Base-by-base conservation (phyloP, 2,888 invertebrate genomes). In the Leptinotarsa peninsularis region DNA sequence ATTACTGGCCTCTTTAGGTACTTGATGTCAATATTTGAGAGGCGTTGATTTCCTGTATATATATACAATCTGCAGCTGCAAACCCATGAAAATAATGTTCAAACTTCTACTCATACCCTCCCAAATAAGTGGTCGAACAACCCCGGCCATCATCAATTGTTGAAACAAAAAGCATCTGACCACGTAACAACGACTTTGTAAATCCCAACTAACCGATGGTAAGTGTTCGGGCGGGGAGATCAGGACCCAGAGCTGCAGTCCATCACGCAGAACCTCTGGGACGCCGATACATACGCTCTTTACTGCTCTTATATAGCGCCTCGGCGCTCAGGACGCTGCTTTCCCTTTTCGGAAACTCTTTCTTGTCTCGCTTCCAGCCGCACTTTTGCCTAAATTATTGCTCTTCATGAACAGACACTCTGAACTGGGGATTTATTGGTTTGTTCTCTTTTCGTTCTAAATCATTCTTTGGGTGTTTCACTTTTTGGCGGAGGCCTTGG, bases 131-230 rank as follows among this genome's bases (percentile, higher is more conserved):
- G 68, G 17, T 68, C 18, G 52, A 54, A n/a, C 27, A 54, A 10
- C 54, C 50, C 17, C 50, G 33, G 17, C 23, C 43, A 18, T 13
- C 69, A 43, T 56, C 67, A 68, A 69, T 69, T 78, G 33, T 69
- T 56, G 54, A 17, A 43, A 27, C 54, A 85, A 84, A 84, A 83
- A 83, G 79, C 75, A 80, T 80, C 82, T 83, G 83, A 83, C 84
- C 84, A 82, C 82, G 81, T 81, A 84, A 83, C 83, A 84, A 80
- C 79, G 81, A 83, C 80, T 81, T 80, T 83, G 84, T 86, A 86
- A 86, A 86, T 86, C 85, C 84, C 82, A 84, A 85, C 84, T 83
- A 85, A 82, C 82, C 84, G 82, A 83, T 84, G 83, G 83, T 84
- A 84, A 84, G 83, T 83, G 84, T 80, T 82, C 80, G 82, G 83